Base-by-base conservation (phyloP, 92 coral and sea anemone genomes). In the Porites evermanni region DNA sequence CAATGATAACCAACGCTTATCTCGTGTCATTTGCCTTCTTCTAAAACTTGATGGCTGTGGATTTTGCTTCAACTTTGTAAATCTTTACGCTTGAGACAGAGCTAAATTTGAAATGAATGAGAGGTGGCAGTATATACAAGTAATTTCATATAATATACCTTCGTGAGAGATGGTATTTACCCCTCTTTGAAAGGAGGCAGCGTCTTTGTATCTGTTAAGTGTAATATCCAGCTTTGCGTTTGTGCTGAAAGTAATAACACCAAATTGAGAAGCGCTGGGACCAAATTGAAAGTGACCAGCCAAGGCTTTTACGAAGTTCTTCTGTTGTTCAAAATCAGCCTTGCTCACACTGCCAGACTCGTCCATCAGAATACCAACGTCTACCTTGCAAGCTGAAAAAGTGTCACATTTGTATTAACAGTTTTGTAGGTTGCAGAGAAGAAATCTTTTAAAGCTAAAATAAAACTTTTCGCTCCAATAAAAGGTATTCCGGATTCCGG, bases 331-430 rank as follows among this genome's bases (percentile, higher is more conserved):
- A 80, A 91, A 94, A 72, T 94, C 98, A 12, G 13, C 71, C 1
- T 50, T 2, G 56, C 20, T 79, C 2, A 94, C 95, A 53, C 98
- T 94, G 12, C 98, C 98, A 54, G 98, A 94, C 84, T 90, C 98
- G 65, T 94, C 98, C 95, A 94, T 90, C 4, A 94, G 74, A 67
- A 94, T 81, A 17, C 98, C 98, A 23, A 94, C 79, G 65, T 94
- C 98, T 12, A 94, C 95, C 68, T 92, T 94, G 77, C 98, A 94
- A 24, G 56, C 98, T 94, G 76, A 29, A 66, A 59, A 60, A 44
- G 20, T 58, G 21, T 17, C 12, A 14, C 44, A 32, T 20, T 67
- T 11, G 17, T 3, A 38, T 38, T 38, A 38, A 38, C 47, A 38
- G 47, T 38, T 38, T 38, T 38, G 47, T 38, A 38, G 0, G 47